Conservation (phyloP, 2,797 vertebrate species). For the Bothrops alternatus region DNA sequence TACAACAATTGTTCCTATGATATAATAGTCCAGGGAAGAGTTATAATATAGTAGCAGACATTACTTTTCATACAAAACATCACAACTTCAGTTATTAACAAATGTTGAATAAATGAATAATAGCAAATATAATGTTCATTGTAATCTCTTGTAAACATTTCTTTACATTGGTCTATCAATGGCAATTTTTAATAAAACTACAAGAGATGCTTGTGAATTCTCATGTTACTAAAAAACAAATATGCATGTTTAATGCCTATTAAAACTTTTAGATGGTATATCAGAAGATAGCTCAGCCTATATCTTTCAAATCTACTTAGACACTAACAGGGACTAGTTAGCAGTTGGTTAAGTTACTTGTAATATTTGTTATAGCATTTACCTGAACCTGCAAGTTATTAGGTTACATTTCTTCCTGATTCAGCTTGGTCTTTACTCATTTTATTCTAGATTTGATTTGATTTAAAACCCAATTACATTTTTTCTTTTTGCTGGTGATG, state of each 20-base stretch:
- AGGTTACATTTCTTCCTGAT: slow-evolving; percentile 50
- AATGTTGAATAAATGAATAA: not conserved
- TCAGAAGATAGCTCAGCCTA: slow-evolving; percentile 24
- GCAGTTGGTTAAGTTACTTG: slow-evolving; percentile 55
- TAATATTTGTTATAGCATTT: slow-evolving; percentile 47
- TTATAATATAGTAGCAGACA: not conserved
- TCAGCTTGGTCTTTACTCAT: slow-evolving; percentile 44
- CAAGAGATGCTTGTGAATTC: not conserved
- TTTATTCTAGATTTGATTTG: slow-evolving; percentile 49
- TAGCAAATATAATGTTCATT: not conserved
- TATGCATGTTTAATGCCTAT: slow-evolving; percentile 17
- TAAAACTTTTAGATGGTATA: slow-evolving; percentile 37
- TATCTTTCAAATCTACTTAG: slow-evolving; percentile 41
- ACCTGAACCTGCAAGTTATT: slow-evolving; percentile 44
- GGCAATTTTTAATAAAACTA: not conserved
- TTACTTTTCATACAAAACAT: not conserved
- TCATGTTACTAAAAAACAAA: not conserved
- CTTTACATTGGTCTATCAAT: not conserved
- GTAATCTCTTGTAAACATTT: not conserved
- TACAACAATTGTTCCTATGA: not conserved
- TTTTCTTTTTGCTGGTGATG: not conserved
- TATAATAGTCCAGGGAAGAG: not conserved
- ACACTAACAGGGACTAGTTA: slow-evolving; percentile 52
- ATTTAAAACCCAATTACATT: slow-evolving; percentile 40
- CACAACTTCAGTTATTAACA: not conserved